Evolutionary conservation across 2,113 vertebrate genomes (phyloP), one percentile per base, ranked within the genome.

Genomic region (Macrotis lagotis): DNA sequence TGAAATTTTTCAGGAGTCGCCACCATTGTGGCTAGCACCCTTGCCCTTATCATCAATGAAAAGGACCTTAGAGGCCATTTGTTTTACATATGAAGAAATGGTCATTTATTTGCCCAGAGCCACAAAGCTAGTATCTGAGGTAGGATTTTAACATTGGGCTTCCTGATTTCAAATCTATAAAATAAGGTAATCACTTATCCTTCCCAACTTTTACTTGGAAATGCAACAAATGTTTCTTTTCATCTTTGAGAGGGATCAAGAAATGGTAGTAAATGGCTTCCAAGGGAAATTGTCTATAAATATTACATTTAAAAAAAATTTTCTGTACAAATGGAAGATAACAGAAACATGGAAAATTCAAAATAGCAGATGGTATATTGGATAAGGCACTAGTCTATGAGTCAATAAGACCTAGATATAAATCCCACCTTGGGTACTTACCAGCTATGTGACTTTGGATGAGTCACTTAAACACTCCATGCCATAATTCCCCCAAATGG

Each of bases 241-340:
- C 16, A 51, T 24, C 2, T 6, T 19, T 92, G 50, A 26, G 51
- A 74, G 24, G 31, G 51, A 51, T 51, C 37, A 83, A 28, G 2
- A 83, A 44, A 83, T 31, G 59, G 66, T 22, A 52, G 12, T 2
- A 0, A n/a, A 12, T 9, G 53, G 7, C 8, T 52, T 47, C 12
- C 44, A 92, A 48, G 52, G 66, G 31, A 74, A 83, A 51, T 6
- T 48, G 53, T n/a, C 48, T 51, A 24, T 44, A 48, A 92, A 89
- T 90, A 48, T 83, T 89, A 93, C 92, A 92, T 50, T 93, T 25
- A 47, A 49, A 74, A 50, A 50, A 90, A 31, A 24, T 49, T 90
- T 94, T 90, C 28, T 26, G 89, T 31, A 48, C 3, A 83, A 48
- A 89, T 0, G 50, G 8, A 89, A 25, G 51, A 95, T 25, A 19